Evolutionary conservation across 2,113 vertebrate species (phyloP).

Genomic region (Neogale vison): DNA sequence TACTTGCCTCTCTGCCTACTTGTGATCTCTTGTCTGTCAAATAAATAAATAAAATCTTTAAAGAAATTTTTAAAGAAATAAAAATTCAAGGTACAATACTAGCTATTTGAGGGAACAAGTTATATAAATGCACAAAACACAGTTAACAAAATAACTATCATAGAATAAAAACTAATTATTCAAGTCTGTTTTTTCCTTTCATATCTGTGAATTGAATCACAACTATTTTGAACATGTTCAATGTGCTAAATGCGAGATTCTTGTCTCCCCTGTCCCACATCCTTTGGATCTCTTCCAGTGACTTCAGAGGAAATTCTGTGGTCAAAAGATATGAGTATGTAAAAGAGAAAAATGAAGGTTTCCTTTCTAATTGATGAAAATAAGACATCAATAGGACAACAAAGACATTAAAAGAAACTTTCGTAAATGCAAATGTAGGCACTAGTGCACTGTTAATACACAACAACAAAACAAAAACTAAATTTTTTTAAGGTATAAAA

Average conservation of each 20-base stretch:
- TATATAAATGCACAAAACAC: background rate
- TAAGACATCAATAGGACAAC: constrained; percentile 11
- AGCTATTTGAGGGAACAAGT: background rate
- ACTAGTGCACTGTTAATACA: background rate
- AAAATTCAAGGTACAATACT: constrained; percentile 2
- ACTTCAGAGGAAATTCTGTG: constrained; percentile 74
- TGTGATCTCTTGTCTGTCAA: too few species aligned
- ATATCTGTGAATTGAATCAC: constrained; percentile 31
- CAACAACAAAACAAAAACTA: constrained; percentile 18
- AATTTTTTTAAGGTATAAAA: constrained; percentile 46
- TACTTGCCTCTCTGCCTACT: too few species aligned
- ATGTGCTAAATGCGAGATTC: constrained; percentile 60
- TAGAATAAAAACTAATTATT: background rate
- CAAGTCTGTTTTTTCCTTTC: constrained; percentile 50
- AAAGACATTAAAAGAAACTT: constrained; percentile 6
- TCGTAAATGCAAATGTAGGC: background rate
- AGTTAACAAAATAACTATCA: background rate
- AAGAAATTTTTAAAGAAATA: background rate
- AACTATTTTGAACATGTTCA: constrained; percentile 30
- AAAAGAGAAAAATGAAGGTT: constrained; percentile 45
- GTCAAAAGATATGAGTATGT: constrained; percentile 53
- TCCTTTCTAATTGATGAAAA: constrained; percentile 53
- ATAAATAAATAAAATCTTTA: too few species aligned
- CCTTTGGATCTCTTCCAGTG: constrained; percentile 57
- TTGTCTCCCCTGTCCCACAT: constrained; percentile 57